Evolutionary conservation across 92 coral and sea anemone genomes (phyloP).

Genomic region (Phenganax stokvisi): DNA sequence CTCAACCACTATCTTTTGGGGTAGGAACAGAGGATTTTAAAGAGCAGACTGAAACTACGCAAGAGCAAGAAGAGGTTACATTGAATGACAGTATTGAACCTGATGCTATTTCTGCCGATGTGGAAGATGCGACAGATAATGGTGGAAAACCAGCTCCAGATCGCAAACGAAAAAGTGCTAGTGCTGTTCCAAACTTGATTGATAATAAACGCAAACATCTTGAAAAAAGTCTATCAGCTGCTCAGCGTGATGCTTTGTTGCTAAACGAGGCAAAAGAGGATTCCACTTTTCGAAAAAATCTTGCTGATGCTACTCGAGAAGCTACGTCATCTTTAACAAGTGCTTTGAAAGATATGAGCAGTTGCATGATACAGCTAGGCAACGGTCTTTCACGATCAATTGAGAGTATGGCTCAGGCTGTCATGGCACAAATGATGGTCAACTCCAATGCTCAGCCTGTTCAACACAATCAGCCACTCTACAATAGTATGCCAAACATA

Average conservation of each 20-base stretch:
- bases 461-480: too few relatives aligned
- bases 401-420: neutral
- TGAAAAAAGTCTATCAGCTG: neutral
- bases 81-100: neutral
- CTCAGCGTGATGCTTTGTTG: neutral
- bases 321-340: neutral
- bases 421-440: too few relatives aligned
- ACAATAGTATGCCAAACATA: too few relatives aligned
- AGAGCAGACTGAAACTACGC: neutral
- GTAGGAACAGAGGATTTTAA: neutral
- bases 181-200: neutral
- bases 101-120: neutral
- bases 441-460: too few relatives aligned
- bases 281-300: neutral
- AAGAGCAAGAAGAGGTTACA: neutral
- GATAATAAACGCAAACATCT: neutral
- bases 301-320: neutral
- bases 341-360: neutral
- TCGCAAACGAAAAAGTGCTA: neutral
- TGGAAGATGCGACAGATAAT: neutral
- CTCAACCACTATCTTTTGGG: neutral
- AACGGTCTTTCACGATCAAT: neutral
- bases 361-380: neutral
- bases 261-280: slow-evolving; percentile 4
- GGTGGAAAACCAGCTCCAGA: neutral